Evolutionary conservation across 2,797 vertebrate species (phyloP), one percentile per base, ranked within the genome.

Genomic region (Chromobotia macracanthus): DNA sequence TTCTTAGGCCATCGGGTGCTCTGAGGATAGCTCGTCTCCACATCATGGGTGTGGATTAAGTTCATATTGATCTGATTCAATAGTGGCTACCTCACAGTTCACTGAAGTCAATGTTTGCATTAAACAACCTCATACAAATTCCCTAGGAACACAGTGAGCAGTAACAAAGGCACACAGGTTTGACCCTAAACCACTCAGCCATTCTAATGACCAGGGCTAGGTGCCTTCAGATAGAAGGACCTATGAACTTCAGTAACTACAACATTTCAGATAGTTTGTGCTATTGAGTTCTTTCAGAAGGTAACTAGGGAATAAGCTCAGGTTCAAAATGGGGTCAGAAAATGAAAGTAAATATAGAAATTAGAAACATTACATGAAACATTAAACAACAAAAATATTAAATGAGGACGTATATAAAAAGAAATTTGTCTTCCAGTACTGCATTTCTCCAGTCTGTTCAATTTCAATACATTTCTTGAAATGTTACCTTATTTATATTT

Each of bases 241-340:
- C 93, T 91, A 91, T 91, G 87, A 91, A 93, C 90, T 89, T 85
- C 84, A 83, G 84, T 84, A 81, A 91, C 51, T 72, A n/a, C 64
- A 53, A 78, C 74, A 71, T 50, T 82, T 85, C 89, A 87, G 84
- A 56, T 75, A 68, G 19, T 79, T 21, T 51, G 76, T 80, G 80
- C 72, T 71, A 64, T 78, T 67, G 28, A 83, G 64, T 63, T 50
- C 71, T 70, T 7, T 15, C 21, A 28, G 48, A 28, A 65, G 66
- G 64, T 71, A 51, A 81, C 55, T 56, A 75, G 55, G 48, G 46
- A 80, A 72, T 53, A 72, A 44, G 21, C 46, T 68, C 50, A 44
- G 44, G 74, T 80, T 69, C 64, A 77, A 46, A 75, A 72, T 38
- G 19, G 44, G 18, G 64, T 75, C 79, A 81, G 21, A 15, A 82